These are phyloP conservation scores for Leptinotarsa defecta DNA, from an alignment of 1,140 invertebrate species.

Conservation along the genomic window DNA sequence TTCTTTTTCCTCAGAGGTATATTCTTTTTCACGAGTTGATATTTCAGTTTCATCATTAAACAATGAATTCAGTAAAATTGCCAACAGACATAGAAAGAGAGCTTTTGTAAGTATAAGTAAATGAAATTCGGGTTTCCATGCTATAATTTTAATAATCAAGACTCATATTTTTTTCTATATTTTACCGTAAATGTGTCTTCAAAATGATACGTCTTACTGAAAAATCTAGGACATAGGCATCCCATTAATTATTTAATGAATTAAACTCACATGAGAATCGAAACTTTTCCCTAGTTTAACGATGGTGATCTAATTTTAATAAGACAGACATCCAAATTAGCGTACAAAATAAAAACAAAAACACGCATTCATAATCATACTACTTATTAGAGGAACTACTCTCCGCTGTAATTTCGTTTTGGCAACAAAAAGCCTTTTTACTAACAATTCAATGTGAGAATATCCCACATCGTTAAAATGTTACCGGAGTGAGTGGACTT, in stretches of 20 bases:
- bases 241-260: neutral
- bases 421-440: neutral
- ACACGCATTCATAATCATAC: neutral
- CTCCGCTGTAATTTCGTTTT: neutral
- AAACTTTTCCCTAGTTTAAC: neutral
- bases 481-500: neutral
- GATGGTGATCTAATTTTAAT: neutral
- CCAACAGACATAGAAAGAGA: too few species aligned
- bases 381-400: neutral
- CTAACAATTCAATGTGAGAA: neutral
- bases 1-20: too few species aligned
- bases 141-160: too few species aligned
- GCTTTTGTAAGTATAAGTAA: too few species aligned
- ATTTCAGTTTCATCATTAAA: too few species aligned
- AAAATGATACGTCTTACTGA: too few species aligned
- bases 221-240: too few species aligned
- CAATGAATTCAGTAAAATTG: too few species aligned
- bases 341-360: neutral
- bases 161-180: too few species aligned
- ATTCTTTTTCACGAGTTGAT: too few species aligned
- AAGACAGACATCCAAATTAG: neutral
- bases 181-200: too few species aligned
- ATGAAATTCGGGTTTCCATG: too few species aligned
- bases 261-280: neutral
- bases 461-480: slow-evolving; percentile 11